These are phyloP conservation scores for Phalloptychus januarius DNA, from an alignment of 2,797 vertebrate genomes.

Conservation along the genomic window DNA sequence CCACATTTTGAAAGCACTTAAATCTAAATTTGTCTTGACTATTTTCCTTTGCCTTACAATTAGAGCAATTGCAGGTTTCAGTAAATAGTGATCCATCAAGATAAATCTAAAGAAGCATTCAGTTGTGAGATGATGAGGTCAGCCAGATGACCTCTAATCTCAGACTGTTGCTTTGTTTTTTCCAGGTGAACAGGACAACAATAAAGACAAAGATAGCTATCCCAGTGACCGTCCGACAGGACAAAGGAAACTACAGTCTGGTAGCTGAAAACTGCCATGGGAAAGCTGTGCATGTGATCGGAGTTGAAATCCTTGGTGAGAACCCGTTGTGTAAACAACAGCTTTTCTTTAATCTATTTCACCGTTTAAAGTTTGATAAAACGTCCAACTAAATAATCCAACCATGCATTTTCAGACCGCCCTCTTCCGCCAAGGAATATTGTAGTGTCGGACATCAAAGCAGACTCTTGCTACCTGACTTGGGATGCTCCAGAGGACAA, in stretches of 20 bases:
- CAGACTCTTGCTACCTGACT: constrained; percentile 92
- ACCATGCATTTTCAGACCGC: constrained; percentile 81
- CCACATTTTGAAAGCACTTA: neutral
- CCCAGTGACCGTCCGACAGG: constrained; percentile 83
- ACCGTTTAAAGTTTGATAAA: too few species aligned
- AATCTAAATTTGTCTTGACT: neutral
- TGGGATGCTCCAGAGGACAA: constrained; percentile 96
- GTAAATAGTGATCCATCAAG: neutral
- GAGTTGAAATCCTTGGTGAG: constrained; percentile 78
- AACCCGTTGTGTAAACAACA: too few species aligned
- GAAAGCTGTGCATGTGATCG: constrained; percentile 75
- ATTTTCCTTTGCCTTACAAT: neutral
- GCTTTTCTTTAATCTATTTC: neutral
- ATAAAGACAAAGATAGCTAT: constrained; percentile 87
- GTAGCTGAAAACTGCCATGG: constrained; percentile 90
- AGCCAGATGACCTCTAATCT: neutral
- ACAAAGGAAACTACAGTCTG: constrained; percentile 91
- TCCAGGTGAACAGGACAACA: constrained; percentile 84
- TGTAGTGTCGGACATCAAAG: constrained; percentile 91
- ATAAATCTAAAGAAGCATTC: neutral
- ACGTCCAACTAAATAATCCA: constrained; percentile 4
- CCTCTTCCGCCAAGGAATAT: constrained; percentile 92
- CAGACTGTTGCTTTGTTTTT: neutral
- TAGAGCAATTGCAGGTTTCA: neutral
- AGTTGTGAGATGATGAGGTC: neutral